These are phyloP conservation scores for Drosophila tropicalis DNA, from an alignment of 1,140 invertebrate genomes.

Conservation along the genomic window DNA sequence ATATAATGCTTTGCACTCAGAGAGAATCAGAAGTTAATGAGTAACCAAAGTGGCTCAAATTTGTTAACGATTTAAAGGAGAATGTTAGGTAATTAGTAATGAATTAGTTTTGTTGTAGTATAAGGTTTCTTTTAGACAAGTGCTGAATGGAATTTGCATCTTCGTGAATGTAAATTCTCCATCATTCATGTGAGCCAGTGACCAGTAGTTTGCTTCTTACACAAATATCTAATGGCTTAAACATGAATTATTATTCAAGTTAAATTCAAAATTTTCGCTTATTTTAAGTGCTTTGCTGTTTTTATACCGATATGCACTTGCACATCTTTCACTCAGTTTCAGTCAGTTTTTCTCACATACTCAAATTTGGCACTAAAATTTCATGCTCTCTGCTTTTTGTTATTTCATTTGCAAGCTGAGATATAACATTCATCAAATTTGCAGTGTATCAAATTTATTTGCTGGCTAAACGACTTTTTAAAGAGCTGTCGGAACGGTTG, in stretches of 20 bases:
- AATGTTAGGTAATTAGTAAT: too few species aligned
- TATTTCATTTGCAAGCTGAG: slow-evolving; percentile 6
- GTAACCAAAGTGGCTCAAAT: too few species aligned
- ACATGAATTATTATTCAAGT: too few species aligned
- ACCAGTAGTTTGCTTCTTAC: not conserved
- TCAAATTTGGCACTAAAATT: slow-evolving; percentile 16
- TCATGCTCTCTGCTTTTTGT: not conserved
- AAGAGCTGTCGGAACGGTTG: slow-evolving; percentile 61
- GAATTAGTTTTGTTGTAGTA: too few species aligned
- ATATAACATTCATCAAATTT: slow-evolving; percentile 52
- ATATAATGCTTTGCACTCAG: too few species aligned
- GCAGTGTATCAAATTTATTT: slow-evolving; percentile 58
- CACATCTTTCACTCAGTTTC: not conserved
- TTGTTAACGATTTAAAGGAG: too few species aligned
- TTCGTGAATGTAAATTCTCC: not conserved
- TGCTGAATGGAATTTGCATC: not conserved
- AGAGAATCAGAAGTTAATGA: too few species aligned
- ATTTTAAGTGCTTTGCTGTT: not conserved
- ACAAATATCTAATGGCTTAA: too few species aligned
- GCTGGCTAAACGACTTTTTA: slow-evolving; percentile 70
- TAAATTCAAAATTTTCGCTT: not conserved
- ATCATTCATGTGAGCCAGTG: not conserved
- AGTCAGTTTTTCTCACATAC: not conserved
- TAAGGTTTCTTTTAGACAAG: not conserved
- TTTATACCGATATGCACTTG: not conserved